Evolutionary conservation across 2,888 invertebrate genomes (phyloP), one percentile per base, ranked within the genome.

Genomic region (Saturnia japonica): DNA sequence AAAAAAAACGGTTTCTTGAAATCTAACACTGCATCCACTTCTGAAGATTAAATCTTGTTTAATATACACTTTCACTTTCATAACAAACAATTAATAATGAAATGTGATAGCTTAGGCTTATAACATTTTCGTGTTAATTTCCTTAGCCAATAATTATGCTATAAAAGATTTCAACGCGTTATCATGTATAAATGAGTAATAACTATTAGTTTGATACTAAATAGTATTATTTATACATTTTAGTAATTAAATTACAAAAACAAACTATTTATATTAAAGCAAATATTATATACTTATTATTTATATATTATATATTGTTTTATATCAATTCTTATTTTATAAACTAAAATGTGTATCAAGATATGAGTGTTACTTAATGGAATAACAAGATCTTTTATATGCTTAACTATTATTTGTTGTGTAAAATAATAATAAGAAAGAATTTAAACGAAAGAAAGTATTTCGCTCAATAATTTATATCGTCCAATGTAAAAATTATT

Each of bases 111-210:
- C 74, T 69, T 40, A 64, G n/a, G 62, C 42, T 60, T 51, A 64
- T 51, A 45, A 62, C n/a, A n/a, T 45, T 47, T 64, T 66, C 64
- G 40, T 25, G 40, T 51, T 22, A 6, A 47, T 71, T 25, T 62
- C 40, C 64, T 43, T 34, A 42, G 11, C n/a, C 16, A 14, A 68
- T 12, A 11, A 47, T 42, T 34, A n/a, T 72, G 74, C 74, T 84
- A 82, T 78, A 82, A 84, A 83, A 85, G 85, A 86, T 68, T 78
- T 83, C 79, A 80, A 82, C 83, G 84, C 79, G 81, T 72, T 72
- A 70, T 60, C 67, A 71, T 66, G 71, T 12, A 57, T 45, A 45
- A 6, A 2, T 34, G 34, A 4, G 6, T 14, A 25, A 57, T 14
- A 57, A 8, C 11, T 16, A n/a, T 57, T 0, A 1, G 57, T 57